These are phyloP conservation scores for Heterotilapia buettikoferi DNA, from an alignment of 2,113 vertebrate genomes.

Conservation along the genomic window DNA sequence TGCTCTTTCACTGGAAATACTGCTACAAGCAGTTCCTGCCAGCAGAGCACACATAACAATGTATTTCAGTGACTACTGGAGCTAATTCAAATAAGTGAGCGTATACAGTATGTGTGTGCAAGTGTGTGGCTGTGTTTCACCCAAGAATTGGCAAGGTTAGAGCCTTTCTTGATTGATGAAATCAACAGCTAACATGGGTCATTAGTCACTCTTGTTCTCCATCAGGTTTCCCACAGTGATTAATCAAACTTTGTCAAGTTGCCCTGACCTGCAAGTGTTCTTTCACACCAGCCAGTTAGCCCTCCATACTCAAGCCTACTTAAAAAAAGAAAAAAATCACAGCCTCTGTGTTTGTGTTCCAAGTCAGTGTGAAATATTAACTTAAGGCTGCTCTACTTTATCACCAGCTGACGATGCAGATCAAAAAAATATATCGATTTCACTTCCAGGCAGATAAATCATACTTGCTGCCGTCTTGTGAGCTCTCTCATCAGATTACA, in stretches of 20 bases:
- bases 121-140: background rate
- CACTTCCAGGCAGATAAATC: slow-evolving; percentile 18
- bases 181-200: slow-evolving; percentile 53
- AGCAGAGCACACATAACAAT: background rate
- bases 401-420: slow-evolving; percentile 1
- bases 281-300: slow-evolving; percentile 25
- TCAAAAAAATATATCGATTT: slow-evolving; percentile 31
- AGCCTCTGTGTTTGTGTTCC: background rate
- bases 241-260: slow-evolving; percentile 61
- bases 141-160: slow-evolving; percentile 48
- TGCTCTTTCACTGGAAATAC: background rate
- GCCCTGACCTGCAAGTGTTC: slow-evolving; percentile 32
- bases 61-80: background rate
- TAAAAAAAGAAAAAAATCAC: background rate
- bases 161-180: slow-evolving; percentile 65
- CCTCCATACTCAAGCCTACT: background rate
- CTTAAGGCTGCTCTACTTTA: background rate
- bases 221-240: slow-evolving; percentile 57
- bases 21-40: background rate
- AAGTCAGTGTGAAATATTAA: background rate
- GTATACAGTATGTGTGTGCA: background rate
- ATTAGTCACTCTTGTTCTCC: slow-evolving; percentile 60
- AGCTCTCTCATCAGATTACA: slow-evolving; percentile 11
- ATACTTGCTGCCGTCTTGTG: background rate
- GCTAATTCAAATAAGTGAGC: background rate